Conservation (phyloP, 2,113 vertebrate genomes). For the Nerophis ophidion region DNA sequence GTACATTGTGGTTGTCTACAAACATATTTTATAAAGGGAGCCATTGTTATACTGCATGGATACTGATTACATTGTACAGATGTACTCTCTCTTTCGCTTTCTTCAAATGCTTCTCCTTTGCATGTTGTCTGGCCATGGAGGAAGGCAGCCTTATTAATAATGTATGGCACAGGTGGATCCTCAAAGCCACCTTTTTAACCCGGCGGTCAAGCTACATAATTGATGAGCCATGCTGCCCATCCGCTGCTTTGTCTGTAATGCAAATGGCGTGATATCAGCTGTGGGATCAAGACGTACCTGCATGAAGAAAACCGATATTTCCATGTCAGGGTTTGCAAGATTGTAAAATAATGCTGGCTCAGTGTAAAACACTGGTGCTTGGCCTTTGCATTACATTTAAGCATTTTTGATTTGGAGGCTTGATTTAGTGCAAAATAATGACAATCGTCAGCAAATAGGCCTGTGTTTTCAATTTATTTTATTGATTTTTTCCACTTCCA, state of each 20-base stretch:
- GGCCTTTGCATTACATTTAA: not conserved
- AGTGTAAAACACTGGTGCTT: not conserved
- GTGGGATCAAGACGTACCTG: conserved; percentile 32
- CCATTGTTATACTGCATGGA: not conserved
- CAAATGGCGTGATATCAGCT: conserved; percentile 55
- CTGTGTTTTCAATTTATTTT: conserved; percentile 2
- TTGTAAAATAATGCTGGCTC: conserved; percentile 23
- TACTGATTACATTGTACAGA: not conserved
- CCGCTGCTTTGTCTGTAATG: conserved; percentile 59
- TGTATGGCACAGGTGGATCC: conserved; percentile 58
- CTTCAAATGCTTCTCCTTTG: conserved; percentile 10
- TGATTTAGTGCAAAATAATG: not conserved
- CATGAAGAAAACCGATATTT: conserved; percentile 30
- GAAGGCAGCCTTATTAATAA: conserved; percentile 60
- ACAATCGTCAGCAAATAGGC: not conserved
- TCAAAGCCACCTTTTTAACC: conserved; percentile 59
- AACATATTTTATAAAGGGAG: not conserved
- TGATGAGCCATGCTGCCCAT: conserved; percentile 52
- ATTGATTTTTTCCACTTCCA: conserved; percentile 1
- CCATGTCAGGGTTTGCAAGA: conserved; percentile 4
- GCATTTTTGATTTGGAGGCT: not conserved
- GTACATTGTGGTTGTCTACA: not conserved
- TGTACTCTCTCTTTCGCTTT: not conserved
- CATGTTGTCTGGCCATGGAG: conserved; percentile 35
- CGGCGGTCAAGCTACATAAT: conserved; percentile 64